phyloP scores from a whole-genome alignment of 1,140 invertebrate species.

The Sycobia sp. region DNA sequence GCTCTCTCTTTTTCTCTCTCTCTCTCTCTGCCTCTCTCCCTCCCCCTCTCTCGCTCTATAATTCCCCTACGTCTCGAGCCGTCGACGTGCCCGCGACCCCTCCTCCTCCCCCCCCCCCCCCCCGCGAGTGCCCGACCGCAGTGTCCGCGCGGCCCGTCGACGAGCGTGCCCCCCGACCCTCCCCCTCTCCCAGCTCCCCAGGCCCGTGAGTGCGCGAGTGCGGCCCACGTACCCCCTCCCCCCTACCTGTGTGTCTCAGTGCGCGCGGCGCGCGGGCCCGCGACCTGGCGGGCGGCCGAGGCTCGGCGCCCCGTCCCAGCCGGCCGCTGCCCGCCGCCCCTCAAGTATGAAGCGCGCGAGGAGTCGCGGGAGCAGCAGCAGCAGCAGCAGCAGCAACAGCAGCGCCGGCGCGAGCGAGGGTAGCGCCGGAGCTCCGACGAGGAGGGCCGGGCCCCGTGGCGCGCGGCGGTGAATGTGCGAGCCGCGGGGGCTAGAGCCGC shows the following conservation, averaged over 20 bases:
- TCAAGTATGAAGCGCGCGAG: slow-evolving; percentile 59
- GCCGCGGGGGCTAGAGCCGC: slow-evolving; percentile 63
- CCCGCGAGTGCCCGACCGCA: too few species aligned
- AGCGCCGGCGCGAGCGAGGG: background rate
- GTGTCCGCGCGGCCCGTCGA: too few species aligned
- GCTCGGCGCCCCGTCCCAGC: slow-evolving; percentile 53
- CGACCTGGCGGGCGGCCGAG: slow-evolving; percentile 54
- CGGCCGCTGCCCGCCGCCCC: slow-evolving; percentile 25
- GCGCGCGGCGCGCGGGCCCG: background rate
- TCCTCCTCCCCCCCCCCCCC: too few species aligned
- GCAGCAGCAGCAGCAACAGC: background rate
- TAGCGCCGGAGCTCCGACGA: too few species aligned
- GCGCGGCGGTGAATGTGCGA: slow-evolving; percentile 64
- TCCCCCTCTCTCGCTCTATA: background rate
- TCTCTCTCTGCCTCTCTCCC: slow-evolving; percentile 13
- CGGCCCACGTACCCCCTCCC: too few species aligned
- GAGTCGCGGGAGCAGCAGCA: slow-evolving; percentile 25
- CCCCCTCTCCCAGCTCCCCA: too few species aligned
- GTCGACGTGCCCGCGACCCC: too few species aligned
- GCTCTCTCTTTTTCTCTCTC: background rate
- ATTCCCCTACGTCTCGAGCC: too few species aligned
- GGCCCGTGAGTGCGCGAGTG: too few species aligned
- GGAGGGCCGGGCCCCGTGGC: slow-evolving; percentile 17
- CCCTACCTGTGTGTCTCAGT: too few species aligned
- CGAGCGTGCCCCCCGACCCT: too few species aligned